Evolutionary conservation across 2,888 invertebrate species (phyloP), one percentile per base, ranked within the genome.

Genomic region (Gisinianus flammeolus): DNA sequence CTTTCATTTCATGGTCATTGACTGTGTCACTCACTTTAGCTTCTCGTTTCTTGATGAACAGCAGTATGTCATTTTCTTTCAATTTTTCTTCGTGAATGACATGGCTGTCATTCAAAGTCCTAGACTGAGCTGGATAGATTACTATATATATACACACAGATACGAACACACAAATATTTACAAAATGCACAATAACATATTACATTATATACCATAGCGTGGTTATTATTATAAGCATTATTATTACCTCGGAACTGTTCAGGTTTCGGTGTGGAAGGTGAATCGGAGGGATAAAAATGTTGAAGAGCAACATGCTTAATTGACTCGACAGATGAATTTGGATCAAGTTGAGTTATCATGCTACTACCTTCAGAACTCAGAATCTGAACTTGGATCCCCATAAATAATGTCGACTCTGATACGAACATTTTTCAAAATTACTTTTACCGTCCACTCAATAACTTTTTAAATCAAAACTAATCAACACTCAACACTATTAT

Each of bases 241-340:
- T 44, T 2, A 56, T 67, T 76, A 84, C 84, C 80, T 76, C 82
- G 58, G 70, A 81, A 88, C 71, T 87, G 86, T 44, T 87, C 85
- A 0, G 62, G 30, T 52, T 62, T 77, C 3, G 87, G 86, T 76
- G 85, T 85, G 81, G 87, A 87, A 76, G 87, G 84, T 54, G 87
- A 87, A 19, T 85, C 82, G 22, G 86, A 85, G 77, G 87, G 86
- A 69, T 86, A 86, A 79, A 88, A 87, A 79, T 87, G 86, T 35
- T 86, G 85, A 66, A 88, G 82, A 12, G 87, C 87, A 82, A 85
- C 85, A 8, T 87, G 85, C 83, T 88, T 88, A 33, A 88, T 79
- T 79, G 86, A 86, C 71, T 88, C 88, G 3, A 88, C 85, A 5
- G 87, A 86, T 62, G 86, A 85, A 77, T 87, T 87, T n/a, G 85